Evolutionary conservation across 2,113 vertebrate genomes (phyloP).

Genomic region (Myodes glareolus): DNA sequence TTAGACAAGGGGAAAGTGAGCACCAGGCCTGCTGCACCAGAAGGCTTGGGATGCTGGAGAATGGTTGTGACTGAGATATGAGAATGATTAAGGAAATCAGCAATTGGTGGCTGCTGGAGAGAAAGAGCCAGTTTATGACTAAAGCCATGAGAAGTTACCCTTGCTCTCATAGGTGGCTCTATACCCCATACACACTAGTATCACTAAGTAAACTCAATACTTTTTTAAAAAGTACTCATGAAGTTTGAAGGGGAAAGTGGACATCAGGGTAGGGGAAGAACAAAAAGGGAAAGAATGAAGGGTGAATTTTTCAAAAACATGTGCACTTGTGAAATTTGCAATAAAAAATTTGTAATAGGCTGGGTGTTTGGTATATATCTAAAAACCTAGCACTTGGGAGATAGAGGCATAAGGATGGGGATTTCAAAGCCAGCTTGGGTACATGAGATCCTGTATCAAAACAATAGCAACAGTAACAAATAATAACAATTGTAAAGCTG

Average conservation of each 20-base stretch:
- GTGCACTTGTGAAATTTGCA: background rate
- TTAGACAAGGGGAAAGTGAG: too few relatives aligned
- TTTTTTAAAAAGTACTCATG: background rate
- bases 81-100: background rate
- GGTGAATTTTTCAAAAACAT: background rate
- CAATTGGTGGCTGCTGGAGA: background rate
- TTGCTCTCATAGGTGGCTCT: background rate
- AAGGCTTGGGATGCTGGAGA: background rate
- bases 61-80: background rate
- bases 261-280: background rate
- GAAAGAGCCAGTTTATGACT: background rate
- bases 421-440: background rate
- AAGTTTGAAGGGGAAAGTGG: background rate
- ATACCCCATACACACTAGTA: too few relatives aligned
- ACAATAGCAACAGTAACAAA: background rate
- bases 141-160: too few relatives aligned
- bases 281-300: background rate
- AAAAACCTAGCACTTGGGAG: background rate
- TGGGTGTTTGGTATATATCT: background rate
- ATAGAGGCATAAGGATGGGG: background rate
- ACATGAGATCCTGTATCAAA: background rate
- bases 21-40: accelerated
- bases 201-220: background rate
- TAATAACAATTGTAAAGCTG: background rate
- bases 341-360: background rate